Conservation (phyloP, 2,888 invertebrate species). For the Drosophila diplacantha region DNA sequence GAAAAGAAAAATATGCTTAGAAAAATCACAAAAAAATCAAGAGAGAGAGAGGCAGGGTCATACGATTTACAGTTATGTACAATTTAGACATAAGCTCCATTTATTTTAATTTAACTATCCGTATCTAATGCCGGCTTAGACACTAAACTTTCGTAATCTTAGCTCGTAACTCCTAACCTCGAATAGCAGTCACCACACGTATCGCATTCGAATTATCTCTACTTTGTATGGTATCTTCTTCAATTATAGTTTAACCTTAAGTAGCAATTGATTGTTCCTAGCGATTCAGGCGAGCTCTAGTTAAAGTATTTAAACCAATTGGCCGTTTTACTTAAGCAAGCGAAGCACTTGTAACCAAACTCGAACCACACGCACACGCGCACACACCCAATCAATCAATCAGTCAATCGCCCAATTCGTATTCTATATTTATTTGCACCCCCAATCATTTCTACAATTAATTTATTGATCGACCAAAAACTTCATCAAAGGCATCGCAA, state of each 20-base stretch:
- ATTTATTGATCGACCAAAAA: constrained; percentile 42
- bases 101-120: constrained; percentile 48
- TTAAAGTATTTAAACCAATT: constrained; percentile 56
- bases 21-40: constrained; percentile 33
- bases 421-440: constrained; percentile 47
- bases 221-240: constrained; percentile 25
- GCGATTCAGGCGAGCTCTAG: constrained; percentile 63
- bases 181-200: constrained; percentile 40
- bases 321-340: constrained; percentile 63
- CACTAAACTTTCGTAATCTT: constrained; percentile 50
- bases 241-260: constrained; percentile 44
- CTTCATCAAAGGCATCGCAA: constrained; percentile 44
- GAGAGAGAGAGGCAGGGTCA: constrained; percentile 27
- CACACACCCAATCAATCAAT: constrained; percentile 7
- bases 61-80: constrained; percentile 39
- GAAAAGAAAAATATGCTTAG: constrained; percentile 25
- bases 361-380: background rate
- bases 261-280: constrained; percentile 69
- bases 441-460: constrained; percentile 47
- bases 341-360: constrained; percentile 4
- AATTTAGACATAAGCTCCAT: constrained; percentile 27
- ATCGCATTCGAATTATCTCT: constrained; percentile 32
- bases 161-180: constrained; percentile 28
- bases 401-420: constrained; percentile 34
- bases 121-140: constrained; percentile 74